phyloP scores from a whole-genome alignment of 2,113 vertebrate species.

The Bufo bufo region DNA sequence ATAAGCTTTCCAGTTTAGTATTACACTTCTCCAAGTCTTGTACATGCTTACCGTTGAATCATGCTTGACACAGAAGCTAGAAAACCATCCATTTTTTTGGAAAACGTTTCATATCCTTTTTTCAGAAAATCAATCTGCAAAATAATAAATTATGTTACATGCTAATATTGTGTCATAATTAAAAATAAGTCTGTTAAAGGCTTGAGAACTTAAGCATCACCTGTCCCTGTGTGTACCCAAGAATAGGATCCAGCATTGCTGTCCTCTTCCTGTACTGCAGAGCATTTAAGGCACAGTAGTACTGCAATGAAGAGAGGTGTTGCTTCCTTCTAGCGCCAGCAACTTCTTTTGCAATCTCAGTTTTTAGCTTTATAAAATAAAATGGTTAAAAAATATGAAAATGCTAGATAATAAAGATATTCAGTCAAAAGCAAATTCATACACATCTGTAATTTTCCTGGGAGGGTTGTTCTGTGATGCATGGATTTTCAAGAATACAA shows the following conservation, averaged over 20 bases:
- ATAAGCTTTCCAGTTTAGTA: neutral
- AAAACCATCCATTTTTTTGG: conserved; percentile 88
- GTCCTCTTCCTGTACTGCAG: conserved; percentile 92
- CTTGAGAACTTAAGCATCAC: conserved; percentile 62
- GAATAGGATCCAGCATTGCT: conserved; percentile 94
- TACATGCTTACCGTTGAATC: conserved; percentile 82
- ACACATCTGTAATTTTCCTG: too few species aligned
- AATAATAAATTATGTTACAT: conserved; percentile 53
- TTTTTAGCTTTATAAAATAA: conserved; percentile 78
- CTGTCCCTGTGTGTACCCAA: conserved; percentile 92
- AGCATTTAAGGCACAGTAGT: conserved; percentile 94
- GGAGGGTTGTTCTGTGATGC: too few species aligned
- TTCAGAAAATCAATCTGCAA: conserved; percentile 91
- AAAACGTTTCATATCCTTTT: conserved; percentile 92
- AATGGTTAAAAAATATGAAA: neutral
- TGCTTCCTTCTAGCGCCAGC: conserved; percentile 90
- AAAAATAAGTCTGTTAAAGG: neutral
- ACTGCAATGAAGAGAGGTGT: conserved; percentile 92
- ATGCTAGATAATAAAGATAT: neutral
- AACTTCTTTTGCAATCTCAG: conserved; percentile 87
- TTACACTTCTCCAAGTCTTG: neutral
- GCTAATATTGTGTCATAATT: neutral
- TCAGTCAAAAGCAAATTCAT: neutral
- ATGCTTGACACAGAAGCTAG: conserved; percentile 84
- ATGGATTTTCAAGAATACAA: too few species aligned